phyloP scores from a whole-genome alignment of 2,888 invertebrate species.

The Stenotaenia linearis region DNA sequence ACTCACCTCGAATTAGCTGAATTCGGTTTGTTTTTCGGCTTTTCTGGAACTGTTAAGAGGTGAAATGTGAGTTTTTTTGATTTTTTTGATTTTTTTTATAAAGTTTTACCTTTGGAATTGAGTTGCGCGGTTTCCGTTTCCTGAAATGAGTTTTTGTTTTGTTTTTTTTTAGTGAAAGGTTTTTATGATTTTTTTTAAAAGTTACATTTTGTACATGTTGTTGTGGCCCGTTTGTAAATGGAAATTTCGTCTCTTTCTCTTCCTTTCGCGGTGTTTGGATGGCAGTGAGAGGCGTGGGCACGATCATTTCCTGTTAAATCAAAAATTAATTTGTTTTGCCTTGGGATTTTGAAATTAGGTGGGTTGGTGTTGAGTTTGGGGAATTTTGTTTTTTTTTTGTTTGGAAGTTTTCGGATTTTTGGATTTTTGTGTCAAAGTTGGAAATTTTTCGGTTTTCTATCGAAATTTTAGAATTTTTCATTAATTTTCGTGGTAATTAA shows the following conservation, averaged over 20 bases:
- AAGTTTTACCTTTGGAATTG: background rate
- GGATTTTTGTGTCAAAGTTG: too few relatives aligned
- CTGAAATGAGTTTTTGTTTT: too few relatives aligned
- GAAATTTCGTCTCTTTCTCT: conserved; percentile 33
- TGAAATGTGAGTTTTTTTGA: too few relatives aligned
- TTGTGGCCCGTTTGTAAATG: conserved; percentile 28
- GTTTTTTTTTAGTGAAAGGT: too few relatives aligned
- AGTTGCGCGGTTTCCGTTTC: background rate
- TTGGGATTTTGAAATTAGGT: too few relatives aligned
- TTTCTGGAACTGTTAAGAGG: background rate
- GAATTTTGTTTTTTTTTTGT: too few relatives aligned
- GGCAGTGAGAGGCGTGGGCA: conserved; percentile 33
- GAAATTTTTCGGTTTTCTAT: too few relatives aligned
- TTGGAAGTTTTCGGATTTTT: too few relatives aligned
- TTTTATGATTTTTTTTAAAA: background rate
- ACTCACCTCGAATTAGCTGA: background rate
- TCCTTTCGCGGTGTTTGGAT: conserved; percentile 34
- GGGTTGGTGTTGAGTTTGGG: too few relatives aligned
- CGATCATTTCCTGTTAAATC: conserved; percentile 35
- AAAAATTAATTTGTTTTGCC: background rate
- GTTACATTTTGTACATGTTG: background rate
- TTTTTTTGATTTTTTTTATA: too few relatives aligned
- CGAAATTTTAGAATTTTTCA: too few relatives aligned
- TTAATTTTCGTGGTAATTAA: too few relatives aligned
- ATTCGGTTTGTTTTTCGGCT: background rate